A percentile compares a stretch with the other conserved stretches of the same genome.
These are phyloP conservation scores for Trachemys scripta DNA, from an alignment of 2,113 vertebrate species.

Conservation along the genomic window DNA sequence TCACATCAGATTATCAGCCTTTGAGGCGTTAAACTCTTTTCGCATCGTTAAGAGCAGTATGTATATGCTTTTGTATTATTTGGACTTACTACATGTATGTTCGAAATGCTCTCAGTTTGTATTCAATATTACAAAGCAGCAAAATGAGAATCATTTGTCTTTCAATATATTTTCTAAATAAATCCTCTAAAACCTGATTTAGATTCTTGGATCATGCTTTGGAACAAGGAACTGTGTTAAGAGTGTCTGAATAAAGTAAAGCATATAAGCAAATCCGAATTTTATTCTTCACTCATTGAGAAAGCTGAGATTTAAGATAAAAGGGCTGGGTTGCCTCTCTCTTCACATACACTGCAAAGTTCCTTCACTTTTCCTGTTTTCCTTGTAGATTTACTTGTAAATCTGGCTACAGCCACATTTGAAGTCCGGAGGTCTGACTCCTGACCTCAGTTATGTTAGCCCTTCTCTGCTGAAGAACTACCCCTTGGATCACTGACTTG, in stretches of 20 bases:
- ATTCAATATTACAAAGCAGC: conserved; percentile 44
- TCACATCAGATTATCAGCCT: conserved; percentile 39
- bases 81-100: conserved; percentile 25
- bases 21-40: conserved; percentile 24
- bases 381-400: conserved; percentile 73
- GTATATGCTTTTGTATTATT: conserved; percentile 46
- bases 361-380: conserved; percentile 64
- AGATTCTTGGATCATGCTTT: conserved; percentile 39
- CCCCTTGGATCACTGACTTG: conserved; percentile 74
- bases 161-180: conserved; percentile 54
- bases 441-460: conserved; percentile 72
- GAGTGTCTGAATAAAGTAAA: conserved; percentile 47
- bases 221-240: conserved; percentile 8
- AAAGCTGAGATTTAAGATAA: conserved; percentile 57
- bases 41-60: neutral
- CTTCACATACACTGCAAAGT: neutral
- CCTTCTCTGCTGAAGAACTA: conserved; percentile 68
- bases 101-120: conserved; percentile 31
- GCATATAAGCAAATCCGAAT: conserved; percentile 48
- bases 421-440: conserved; percentile 67
- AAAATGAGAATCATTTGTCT: conserved; percentile 48
- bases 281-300: conserved; percentile 26
- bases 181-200: conserved; percentile 23
- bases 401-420: conserved; percentile 56
- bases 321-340: conserved; percentile 55